Base-by-base conservation (phyloP, 2,888 invertebrate genomes). In the Ennomos erosarius region DNA sequence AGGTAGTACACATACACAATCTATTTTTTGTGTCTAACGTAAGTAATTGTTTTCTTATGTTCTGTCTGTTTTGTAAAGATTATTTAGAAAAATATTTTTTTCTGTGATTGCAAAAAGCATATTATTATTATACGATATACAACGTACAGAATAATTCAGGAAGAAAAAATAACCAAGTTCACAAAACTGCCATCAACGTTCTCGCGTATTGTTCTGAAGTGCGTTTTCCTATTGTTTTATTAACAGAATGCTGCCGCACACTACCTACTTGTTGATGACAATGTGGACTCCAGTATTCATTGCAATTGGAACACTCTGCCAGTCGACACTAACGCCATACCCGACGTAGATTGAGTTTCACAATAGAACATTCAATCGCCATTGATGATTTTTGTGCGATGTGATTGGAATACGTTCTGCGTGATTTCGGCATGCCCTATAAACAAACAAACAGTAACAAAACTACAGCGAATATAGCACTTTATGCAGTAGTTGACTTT, bases 341-440 rank as follows among this genome's bases (percentile, higher is more conserved):
- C 74, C 75, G 73, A 63, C 73, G 68, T 65, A 70, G 71, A 81
- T 85, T 81, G 79, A 73, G 73, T 87, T 87, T 80, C 87, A 88
- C 87, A 88, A 88, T 87, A 78, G 85, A 72, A 74, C 82, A 86
- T 82, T 85, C 74, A 81, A 77, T 74, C 74, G 72, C 75, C 75
- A 75, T 76, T 70, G 69, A 73, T 79, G 80, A 80, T 85, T 85
- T 82, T 76, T 82, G 71, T 75, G 70, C 71, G 73, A 81, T 82
- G 80, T 80, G 81, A 75, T 68, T 69, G 64, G 86, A 84, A 86
- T 86, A 82, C 65, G 72, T 71, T 73, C 68, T 70, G 69, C 43
- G 69, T 47, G 37, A 61, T 84, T 82, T 79, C 77, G 71, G 75
- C 76, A 80, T 53, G 16, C 34, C 11, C 0, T 42, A 26, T n/a